Conservation (phyloP, 2,888 invertebrate genomes). For the Sussaba pulchella region DNA sequence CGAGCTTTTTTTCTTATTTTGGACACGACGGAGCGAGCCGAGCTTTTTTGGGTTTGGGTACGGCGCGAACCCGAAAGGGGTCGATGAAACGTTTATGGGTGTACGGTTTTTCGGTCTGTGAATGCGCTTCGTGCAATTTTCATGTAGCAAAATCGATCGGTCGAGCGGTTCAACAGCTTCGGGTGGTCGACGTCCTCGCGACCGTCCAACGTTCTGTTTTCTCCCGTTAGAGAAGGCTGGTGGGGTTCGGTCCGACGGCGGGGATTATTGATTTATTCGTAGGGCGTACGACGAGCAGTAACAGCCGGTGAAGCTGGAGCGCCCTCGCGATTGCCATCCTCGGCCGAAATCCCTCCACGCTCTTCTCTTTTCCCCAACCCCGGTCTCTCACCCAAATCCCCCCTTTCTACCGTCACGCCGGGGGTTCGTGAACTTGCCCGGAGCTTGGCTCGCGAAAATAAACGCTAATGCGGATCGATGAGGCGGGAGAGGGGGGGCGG, state of each 20-base stretch:
- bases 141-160: slow-evolving; percentile 53
- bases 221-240: slow-evolving; percentile 35
- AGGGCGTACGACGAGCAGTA: slow-evolving; percentile 62
- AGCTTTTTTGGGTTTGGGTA: no score
- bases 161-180: slow-evolving; percentile 42
- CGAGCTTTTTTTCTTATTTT: not conserved
- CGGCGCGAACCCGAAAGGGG: no score
- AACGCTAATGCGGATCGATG: slow-evolving; percentile 50
- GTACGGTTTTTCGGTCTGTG: no score
- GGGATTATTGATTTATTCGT: slow-evolving; percentile 76
- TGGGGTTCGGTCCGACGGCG: slow-evolving; percentile 50
- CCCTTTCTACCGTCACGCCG: not conserved
- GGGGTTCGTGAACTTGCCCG: slow-evolving; percentile 59
- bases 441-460: slow-evolving; percentile 31
- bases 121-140: slow-evolving; percentile 15
- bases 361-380: slow-evolving; percentile 9
- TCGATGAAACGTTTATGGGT: no score
- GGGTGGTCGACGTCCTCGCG: slow-evolving; percentile 55
- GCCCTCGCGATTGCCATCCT: slow-evolving; percentile 67
- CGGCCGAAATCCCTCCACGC: slow-evolving; percentile 54
- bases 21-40: no score
- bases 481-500: not conserved
- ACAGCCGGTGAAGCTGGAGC: slow-evolving; percentile 39
- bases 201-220: slow-evolving; percentile 7
- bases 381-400: not conserved